Evolutionary conservation across 23 tunicate genomes (phyloP).

Genomic region (Trididemnum miniatum): DNA sequence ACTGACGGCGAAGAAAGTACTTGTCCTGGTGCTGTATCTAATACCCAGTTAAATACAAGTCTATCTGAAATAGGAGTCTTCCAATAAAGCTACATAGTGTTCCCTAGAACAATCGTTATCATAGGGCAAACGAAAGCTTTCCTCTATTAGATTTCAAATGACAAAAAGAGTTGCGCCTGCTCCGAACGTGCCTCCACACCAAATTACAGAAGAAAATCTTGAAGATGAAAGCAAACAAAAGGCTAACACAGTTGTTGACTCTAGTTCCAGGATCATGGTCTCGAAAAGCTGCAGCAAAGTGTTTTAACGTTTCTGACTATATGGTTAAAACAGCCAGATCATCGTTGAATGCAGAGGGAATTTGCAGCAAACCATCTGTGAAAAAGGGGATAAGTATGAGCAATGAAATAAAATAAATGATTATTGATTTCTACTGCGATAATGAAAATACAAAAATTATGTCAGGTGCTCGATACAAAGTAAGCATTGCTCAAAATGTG

Average conservation of each 20-base stretch:
- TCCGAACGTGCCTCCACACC: conserved; percentile 2
- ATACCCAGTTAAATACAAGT: conserved; percentile 6
- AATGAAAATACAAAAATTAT: conserved; percentile 26
- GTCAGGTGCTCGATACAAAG: conserved; percentile 29
- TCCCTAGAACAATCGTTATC: neutral
- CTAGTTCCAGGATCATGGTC: conserved; percentile 7
- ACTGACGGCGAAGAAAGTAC: conserved; percentile 8
- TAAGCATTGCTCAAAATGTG: conserved; percentile 18
- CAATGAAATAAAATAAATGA: conserved; percentile 10
- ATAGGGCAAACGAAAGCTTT: conserved; percentile 15
- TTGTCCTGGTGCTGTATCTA: neutral
- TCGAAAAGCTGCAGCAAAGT: neutral
- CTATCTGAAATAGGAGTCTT: conserved; percentile 1
- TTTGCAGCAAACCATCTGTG: conserved; percentile 25
- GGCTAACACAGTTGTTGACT: conserved; percentile 10
- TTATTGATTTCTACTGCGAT: conserved; percentile 9
- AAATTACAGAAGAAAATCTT: neutral
- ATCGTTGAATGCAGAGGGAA: neutral
- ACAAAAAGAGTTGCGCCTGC: conserved; percentile 17
- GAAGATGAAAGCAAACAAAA: conserved; percentile 8
- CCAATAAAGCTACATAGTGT: conserved; percentile 18
- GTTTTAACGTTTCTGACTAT: conserved; percentile 1
- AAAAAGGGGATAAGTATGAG: conserved; percentile 12
- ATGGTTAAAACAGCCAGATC: conserved; percentile 16
- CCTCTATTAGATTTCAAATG: neutral